These are phyloP conservation scores for Galerucella pusilla DNA, from an alignment of 2,888 invertebrate species.

Conservation along the genomic window DNA sequence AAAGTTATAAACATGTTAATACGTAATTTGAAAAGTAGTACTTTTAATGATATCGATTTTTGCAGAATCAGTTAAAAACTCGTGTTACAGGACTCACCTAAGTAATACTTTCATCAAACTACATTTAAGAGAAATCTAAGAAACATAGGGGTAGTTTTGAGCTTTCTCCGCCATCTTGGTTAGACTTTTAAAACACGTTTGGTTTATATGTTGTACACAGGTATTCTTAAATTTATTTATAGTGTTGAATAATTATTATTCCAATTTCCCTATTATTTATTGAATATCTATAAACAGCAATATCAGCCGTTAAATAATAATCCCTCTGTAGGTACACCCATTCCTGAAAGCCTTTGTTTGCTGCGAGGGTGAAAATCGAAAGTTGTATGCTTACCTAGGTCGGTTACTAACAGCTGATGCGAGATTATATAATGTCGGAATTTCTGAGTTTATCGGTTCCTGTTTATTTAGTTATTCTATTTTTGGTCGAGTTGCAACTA, in stretches of 20 bases:
- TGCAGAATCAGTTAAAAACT: too few relatives aligned
- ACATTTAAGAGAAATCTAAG: neutral
- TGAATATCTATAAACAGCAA: slow-evolving; percentile 1
- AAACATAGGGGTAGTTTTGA: slow-evolving; percentile 31
- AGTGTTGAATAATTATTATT: neutral
- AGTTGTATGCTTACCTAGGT: slow-evolving; percentile 29
- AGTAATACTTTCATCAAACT: neutral
- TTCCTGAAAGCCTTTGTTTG: slow-evolving; percentile 29
- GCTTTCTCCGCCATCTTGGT: slow-evolving; percentile 34
- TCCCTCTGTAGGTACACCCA: neutral
- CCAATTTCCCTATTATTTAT: neutral
- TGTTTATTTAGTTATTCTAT: slow-evolving; percentile 15
- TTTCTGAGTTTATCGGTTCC: slow-evolving; percentile 20
- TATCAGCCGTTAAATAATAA: slow-evolving; percentile 22
- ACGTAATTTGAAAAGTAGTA: too few relatives aligned
- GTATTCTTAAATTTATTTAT: neutral
- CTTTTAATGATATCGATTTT: too few relatives aligned
- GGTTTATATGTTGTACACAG: slow-evolving; percentile 7
- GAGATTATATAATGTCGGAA: slow-evolving; percentile 29
- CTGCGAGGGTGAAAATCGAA: slow-evolving; percentile 33
- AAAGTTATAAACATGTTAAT: too few relatives aligned
- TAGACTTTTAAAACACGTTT: slow-evolving; percentile 13
- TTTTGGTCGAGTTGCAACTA: neutral
- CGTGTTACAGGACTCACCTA: neutral
- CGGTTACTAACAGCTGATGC: slow-evolving; percentile 33